Conservation (phyloP, 2,888 invertebrate genomes). For the Pycnomerus fuliginosus region DNA sequence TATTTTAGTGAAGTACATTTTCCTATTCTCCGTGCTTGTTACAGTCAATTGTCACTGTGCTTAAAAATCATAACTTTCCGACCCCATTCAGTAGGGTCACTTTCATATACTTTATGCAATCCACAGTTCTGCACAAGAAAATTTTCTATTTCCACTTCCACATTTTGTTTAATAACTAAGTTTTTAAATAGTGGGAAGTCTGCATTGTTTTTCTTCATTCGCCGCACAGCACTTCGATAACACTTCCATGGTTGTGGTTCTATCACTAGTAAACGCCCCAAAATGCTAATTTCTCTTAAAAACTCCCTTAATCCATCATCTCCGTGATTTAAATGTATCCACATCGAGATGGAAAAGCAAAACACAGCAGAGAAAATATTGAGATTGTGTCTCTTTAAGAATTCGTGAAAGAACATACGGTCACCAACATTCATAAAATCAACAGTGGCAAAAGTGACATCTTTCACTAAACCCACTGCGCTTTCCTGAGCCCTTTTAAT, state of each 20-base stretch:
- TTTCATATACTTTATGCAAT: constrained; percentile 60
- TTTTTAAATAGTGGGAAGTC: constrained; percentile 61
- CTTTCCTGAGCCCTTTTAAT: constrained; percentile 65
- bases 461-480: no score
- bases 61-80: constrained; percentile 68
- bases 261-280: constrained; percentile 63
- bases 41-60: no score
- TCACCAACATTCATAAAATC: constrained; percentile 59
- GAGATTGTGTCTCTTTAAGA: constrained; percentile 52
- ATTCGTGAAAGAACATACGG: constrained; percentile 51
- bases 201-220: constrained; percentile 63
- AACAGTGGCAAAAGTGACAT: constrained; percentile 59
- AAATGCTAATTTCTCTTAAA: constrained; percentile 58
- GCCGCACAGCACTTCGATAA: constrained; percentile 72
- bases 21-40: no score
- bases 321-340: constrained; percentile 85
- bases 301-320: constrained; percentile 69
- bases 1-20: constrained; percentile 36
- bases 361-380: constrained; percentile 66
- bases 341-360: constrained; percentile 86
- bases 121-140: constrained; percentile 54
- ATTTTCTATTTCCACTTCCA: constrained; percentile 63
- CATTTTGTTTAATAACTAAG: constrained; percentile 62
- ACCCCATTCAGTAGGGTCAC: constrained; percentile 65
- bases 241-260: constrained; percentile 88